These are phyloP conservation scores for Megaptera novaeangliae DNA, from an alignment of 2,113 vertebrate genomes.

Conservation along the genomic window DNA sequence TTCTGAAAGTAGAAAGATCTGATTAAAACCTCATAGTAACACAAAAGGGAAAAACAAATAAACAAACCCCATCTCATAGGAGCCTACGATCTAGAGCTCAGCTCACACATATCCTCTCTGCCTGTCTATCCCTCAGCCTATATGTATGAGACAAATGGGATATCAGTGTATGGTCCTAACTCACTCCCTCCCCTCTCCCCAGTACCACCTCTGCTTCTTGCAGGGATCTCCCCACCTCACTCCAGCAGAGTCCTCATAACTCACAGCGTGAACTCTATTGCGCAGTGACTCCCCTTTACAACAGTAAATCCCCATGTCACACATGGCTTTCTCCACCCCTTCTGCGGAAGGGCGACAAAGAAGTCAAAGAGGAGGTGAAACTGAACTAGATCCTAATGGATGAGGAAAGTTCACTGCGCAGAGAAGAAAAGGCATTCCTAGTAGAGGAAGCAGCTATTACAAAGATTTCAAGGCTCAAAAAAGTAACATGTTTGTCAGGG, in stretches of 20 bases:
- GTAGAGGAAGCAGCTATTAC: not conserved
- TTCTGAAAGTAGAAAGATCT: not conserved
- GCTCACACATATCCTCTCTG: not conserved
- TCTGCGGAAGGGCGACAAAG: slow-evolving; percentile 9
- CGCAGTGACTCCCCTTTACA: not conserved
- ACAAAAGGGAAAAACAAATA: not conserved
- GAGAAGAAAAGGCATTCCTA: slow-evolving; percentile 35
- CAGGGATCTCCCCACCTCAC: not conserved
- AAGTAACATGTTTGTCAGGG: slow-evolving; percentile 42
- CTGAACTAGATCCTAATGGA: slow-evolving; percentile 12
- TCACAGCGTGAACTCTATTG: not conserved
- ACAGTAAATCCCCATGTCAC: not conserved
- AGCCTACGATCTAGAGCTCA: not conserved
- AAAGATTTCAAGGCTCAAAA: slow-evolving; percentile 57
- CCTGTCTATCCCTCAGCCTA: not conserved
- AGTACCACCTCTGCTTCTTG: not conserved
- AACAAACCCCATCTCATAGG: not conserved
- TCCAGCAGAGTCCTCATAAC: not conserved
- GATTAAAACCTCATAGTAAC: slow-evolving; percentile 15
- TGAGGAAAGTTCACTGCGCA: slow-evolving; percentile 42
- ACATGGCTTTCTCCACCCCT: not conserved
- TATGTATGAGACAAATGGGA: not conserved
- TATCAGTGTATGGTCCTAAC: not conserved
- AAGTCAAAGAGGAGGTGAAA: slow-evolving; percentile 37
- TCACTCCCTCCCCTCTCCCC: not conserved